A percentile compares a stretch with the other conserved stretches of the same genome.
Evolutionary conservation across 2,113 vertebrate genomes (phyloP).

Genomic region (Pica pica): DNA sequence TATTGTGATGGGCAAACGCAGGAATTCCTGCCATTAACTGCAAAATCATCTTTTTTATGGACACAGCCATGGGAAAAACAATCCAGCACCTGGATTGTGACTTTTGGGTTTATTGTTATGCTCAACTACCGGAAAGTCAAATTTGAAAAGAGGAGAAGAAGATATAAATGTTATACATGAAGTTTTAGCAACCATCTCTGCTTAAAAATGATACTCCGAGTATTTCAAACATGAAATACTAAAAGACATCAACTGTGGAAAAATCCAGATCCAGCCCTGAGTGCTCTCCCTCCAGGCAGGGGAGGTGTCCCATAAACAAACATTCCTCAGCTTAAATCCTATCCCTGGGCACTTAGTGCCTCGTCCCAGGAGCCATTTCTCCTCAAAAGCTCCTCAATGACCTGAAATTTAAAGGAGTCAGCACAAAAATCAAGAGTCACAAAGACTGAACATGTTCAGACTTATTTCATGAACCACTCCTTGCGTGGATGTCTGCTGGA

Average conservation of each 20-base stretch:
- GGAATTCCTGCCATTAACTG: neutral
- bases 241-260: neutral
- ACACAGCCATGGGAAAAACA: neutral
- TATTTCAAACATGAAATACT: neutral
- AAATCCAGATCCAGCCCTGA: neutral
- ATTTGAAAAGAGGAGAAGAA: neutral
- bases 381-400: neutral
- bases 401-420: neutral
- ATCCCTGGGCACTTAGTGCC: accelerated
- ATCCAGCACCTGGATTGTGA: neutral
- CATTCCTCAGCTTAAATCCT: neutral
- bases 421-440: neutral
- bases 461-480: neutral
- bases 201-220: neutral
- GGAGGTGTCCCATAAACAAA: neutral
- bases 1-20: neutral
- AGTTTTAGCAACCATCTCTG: neutral
- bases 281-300: neutral
- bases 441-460: accelerated
- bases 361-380: neutral
- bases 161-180: neutral
- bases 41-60: neutral
- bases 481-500: neutral
- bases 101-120: neutral
- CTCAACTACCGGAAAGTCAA: neutral